Evolutionary conservation across 2,113 vertebrate genomes (phyloP).

Genomic region (Crocuta crocuta): DNA sequence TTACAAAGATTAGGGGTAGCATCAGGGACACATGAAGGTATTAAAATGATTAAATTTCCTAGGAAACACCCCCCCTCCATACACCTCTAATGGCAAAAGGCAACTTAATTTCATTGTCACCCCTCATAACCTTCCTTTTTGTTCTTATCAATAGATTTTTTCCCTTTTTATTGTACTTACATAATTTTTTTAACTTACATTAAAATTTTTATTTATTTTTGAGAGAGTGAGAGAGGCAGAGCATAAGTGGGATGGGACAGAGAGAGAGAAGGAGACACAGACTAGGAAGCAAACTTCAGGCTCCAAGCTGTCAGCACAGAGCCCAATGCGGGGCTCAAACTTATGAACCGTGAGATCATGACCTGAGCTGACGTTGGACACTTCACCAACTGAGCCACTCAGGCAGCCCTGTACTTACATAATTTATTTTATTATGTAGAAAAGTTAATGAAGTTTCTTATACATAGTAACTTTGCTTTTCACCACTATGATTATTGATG

Average conservation of each 20-base stretch:
- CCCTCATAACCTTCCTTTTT: background rate
- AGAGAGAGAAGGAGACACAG: too few species aligned
- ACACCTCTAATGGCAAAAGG: background rate
- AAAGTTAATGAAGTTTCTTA: slow-evolving; percentile 14
- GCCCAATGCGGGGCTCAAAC: too few species aligned
- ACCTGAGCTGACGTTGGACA: too few species aligned
- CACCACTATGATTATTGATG: background rate
- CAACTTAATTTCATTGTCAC: background rate
- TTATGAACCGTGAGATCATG: too few species aligned
- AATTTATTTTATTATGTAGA: background rate
- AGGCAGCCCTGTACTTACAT: background rate
- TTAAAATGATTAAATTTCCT: background rate
- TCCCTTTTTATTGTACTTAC: background rate
- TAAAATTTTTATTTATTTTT: too few species aligned
- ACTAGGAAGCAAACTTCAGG: too few species aligned
- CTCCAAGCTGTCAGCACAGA: too few species aligned
- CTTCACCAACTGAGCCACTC: too few species aligned
- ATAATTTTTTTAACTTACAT: background rate
- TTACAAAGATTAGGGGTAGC: background rate
- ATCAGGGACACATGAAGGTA: background rate
- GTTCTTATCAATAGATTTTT: background rate
- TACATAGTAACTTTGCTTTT: background rate
- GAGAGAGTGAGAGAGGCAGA: too few species aligned
- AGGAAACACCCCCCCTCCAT: background rate
- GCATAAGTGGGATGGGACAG: too few species aligned